Percentiles rank a stretch among this genome's conserved stretches.
These are phyloP conservation scores for Herminia tarsipennalis DNA, from an alignment of 2,888 invertebrate species.

Conservation along the genomic window DNA sequence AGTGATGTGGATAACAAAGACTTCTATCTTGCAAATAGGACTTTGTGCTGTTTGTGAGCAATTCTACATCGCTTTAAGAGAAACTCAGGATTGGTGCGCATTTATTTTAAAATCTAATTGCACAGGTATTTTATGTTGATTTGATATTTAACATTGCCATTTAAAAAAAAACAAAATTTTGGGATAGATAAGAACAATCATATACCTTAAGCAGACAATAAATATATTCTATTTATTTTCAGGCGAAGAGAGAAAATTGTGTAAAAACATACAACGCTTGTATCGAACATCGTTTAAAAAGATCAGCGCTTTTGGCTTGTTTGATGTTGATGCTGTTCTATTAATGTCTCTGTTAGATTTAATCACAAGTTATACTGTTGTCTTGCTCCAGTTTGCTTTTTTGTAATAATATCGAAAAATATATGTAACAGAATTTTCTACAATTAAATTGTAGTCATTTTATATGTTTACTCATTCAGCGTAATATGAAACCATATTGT, in stretches of 20 bases:
- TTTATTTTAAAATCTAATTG: constrained; percentile 7
- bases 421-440: too few species aligned
- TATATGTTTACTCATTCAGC: background rate
- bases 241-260: constrained; percentile 13
- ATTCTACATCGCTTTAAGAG: constrained; percentile 13
- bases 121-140: constrained; percentile 7
- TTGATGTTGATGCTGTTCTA: constrained; percentile 21
- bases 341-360: constrained; percentile 17
- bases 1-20: background rate
- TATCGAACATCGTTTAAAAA: constrained; percentile 16
- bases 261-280: constrained; percentile 30
- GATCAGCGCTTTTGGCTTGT: constrained; percentile 31
- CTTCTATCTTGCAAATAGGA: background rate
- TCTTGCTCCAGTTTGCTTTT: constrained; percentile 32
- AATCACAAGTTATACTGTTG: constrained; percentile 31
- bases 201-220: too few species aligned
- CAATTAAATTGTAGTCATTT: background rate
- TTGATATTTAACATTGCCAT: too few species aligned
- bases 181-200: too few species aligned
- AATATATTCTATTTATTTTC: too few species aligned
- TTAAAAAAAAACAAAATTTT: too few species aligned
- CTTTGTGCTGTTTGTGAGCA: background rate
- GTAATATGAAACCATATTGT: too few species aligned
- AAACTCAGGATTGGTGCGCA: constrained; percentile 5
- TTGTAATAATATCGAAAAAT: too few species aligned